Base-by-base conservation (phyloP, 2,888 invertebrate genomes). In the Trissolcus brochymenae region DNA sequence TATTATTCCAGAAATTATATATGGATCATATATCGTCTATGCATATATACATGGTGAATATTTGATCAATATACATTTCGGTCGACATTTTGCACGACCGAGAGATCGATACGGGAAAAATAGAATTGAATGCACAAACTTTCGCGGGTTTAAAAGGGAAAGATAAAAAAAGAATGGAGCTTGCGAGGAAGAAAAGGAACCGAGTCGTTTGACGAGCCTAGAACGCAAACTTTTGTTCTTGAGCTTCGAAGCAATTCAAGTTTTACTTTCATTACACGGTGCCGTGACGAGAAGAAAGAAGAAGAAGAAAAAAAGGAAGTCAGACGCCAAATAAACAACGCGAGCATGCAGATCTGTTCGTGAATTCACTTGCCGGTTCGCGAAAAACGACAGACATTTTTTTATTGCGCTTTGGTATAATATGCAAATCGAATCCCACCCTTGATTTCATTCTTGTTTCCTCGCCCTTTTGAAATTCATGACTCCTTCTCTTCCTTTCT, bases 301-400 rank as follows among this genome's bases (percentile, higher is more conserved):
- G 54, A 49, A 41, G 4, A 40, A 65, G 11, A 55, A 57, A 53
- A 35, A 53, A 40, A 53, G 41, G 17, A 46, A 19, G 53, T n/a
- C 61, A 64, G n/a, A 64, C 62, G 25, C 51, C 41, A 29, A 71
- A 74, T 66, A 74, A 73, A 73, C 71, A 68, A 71, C 57, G 70
- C 60, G 54, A 46, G 55, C 72, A 76, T 78, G 75, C 72, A 75
- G 67, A 72, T 75, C 68, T 64, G 59, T 81, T 83, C 82, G 71
- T 83, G 84, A 82, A 86, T 86, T 87, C 84, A 84, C 87, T 84
- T 84, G 82, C 56, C 56, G 41, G 53, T 61, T 62, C 66, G 59
- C 67, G 73, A 70, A 73, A 75, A 73, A 78, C 74, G 78, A 78
- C 49, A 57, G 71, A 78, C 55, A 66, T 70, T 61, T 76, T 76